Conservation (phyloP, 2,113 vertebrate species). For the Ramphastos sulfuratus region DNA sequence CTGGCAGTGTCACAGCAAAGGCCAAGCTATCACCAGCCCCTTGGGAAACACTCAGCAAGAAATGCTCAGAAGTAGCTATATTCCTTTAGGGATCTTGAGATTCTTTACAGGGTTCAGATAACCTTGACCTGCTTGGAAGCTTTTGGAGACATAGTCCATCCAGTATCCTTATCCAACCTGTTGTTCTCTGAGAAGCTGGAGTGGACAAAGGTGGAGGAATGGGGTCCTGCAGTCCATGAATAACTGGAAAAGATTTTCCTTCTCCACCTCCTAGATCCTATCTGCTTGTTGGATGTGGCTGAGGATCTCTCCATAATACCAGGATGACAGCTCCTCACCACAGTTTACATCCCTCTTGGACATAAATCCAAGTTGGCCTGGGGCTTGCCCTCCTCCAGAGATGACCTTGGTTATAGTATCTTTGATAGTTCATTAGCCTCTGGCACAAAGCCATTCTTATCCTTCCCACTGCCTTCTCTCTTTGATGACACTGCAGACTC, state of each 20-base stretch:
- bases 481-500: background rate
- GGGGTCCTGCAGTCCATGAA: background rate
- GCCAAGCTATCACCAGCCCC: background rate
- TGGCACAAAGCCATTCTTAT: background rate
- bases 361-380: slow-evolving; percentile 13
- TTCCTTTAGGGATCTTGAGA: background rate
- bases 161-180: background rate
- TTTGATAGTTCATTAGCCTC: slow-evolving; percentile 6
- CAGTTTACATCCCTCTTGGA: background rate
- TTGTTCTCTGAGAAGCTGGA: background rate
- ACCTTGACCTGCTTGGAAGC: background rate
- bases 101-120: background rate
- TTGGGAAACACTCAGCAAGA: background rate
- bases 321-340: slow-evolving; percentile 5
- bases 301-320: background rate
- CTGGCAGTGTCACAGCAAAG: background rate
- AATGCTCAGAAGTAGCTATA: background rate
- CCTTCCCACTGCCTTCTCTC: background rate
- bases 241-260: background rate
- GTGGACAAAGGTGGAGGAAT: background rate
- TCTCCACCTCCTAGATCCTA: background rate
- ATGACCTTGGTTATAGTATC: background rate
- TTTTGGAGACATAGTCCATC: background rate
- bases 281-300: background rate
- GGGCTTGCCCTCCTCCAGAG: background rate